Percentiles rank a stretch among this genome's conserved stretches.
phyloP scores from a whole-genome alignment of 2,113 vertebrate species.

The Symphodus melops region DNA sequence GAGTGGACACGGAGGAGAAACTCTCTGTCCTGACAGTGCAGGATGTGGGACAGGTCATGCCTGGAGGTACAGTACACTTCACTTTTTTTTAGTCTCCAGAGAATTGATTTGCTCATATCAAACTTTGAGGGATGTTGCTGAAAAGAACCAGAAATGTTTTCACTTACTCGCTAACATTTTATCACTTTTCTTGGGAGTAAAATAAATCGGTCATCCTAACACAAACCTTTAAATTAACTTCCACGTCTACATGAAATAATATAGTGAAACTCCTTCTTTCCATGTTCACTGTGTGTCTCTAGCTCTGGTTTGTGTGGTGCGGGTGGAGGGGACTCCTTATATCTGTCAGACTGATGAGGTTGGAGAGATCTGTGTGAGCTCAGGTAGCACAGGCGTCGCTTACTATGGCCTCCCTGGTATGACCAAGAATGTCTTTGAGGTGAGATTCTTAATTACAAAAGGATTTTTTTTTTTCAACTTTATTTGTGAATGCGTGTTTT shows the following conservation, averaged over 20 bases:
- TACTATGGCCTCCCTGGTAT: conserved; percentile 94
- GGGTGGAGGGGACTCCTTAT: conserved; percentile 90
- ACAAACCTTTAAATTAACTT: neutral
- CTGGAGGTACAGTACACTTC: conserved; percentile 85
- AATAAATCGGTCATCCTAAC: neutral
- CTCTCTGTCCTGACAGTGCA: conserved; percentile 95
- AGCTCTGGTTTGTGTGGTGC: conserved; percentile 93
- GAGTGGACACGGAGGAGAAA: conserved; percentile 95
- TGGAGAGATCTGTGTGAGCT: conserved; percentile 94
- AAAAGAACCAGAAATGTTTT: no score
- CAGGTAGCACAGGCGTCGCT: conserved; percentile 86
- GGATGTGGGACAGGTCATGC: conserved; percentile 96
- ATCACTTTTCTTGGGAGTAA: no score
- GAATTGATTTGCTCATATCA: neutral
- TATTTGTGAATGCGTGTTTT: neutral
- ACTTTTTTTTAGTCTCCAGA: neutral
- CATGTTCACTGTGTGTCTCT: neutral
- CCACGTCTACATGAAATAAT: neutral
- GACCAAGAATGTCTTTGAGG: conserved; percentile 96
- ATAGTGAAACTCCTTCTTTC: neutral
- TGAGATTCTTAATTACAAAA: conserved; percentile 57
- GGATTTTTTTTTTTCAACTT: neutral
- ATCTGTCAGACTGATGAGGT: conserved; percentile 94
- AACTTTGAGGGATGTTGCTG: neutral
- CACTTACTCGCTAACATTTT: no score